Percentiles rank a stretch among this genome's conserved stretches.
These are phyloP conservation scores for Passer domesticus DNA, from an alignment of 2,113 vertebrate species.

Conservation along the genomic window DNA sequence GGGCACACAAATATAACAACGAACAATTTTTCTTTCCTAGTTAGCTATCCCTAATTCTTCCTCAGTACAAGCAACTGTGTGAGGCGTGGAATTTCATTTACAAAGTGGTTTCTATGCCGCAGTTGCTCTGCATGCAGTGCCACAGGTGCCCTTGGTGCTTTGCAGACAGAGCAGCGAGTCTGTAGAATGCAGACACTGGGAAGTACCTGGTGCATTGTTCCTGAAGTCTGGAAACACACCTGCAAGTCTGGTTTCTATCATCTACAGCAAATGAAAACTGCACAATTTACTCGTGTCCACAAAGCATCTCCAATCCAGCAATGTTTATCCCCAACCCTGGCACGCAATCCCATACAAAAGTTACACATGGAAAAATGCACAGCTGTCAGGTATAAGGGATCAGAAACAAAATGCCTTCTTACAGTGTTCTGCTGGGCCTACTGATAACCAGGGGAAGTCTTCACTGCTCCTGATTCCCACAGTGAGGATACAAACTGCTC, in stretches of 20 bases:
- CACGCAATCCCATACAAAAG: accelerated
- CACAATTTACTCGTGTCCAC: not conserved
- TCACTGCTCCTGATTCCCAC: not conserved
- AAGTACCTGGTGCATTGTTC: not conserved
- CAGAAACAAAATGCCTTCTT: not conserved
- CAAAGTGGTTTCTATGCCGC: not conserved
- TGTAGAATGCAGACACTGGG: not conserved
- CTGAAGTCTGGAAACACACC: not conserved
- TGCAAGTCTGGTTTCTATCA: not conserved
- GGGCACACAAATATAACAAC: not conserved
- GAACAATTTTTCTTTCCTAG: not conserved
- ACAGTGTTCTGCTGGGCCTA: not conserved
- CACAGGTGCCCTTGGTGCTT: not conserved
- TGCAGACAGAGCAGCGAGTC: not conserved
- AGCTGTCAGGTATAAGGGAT: not conserved
- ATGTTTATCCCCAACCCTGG: not conserved
- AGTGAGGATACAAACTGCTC: accelerated
- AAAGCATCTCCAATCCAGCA: not conserved
- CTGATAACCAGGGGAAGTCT: not conserved
- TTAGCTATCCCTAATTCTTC: not conserved
- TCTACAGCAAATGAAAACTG: not conserved
- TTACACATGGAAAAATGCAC: accelerated
- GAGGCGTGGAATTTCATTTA: not conserved
- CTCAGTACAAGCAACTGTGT: not conserved
- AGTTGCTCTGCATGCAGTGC: not conserved